A percentile compares a stretch with the other conserved stretches of the same genome.
phyloP scores from a whole-genome alignment of 2,797 vertebrate genomes.

The Eulemur coronatus region DNA sequence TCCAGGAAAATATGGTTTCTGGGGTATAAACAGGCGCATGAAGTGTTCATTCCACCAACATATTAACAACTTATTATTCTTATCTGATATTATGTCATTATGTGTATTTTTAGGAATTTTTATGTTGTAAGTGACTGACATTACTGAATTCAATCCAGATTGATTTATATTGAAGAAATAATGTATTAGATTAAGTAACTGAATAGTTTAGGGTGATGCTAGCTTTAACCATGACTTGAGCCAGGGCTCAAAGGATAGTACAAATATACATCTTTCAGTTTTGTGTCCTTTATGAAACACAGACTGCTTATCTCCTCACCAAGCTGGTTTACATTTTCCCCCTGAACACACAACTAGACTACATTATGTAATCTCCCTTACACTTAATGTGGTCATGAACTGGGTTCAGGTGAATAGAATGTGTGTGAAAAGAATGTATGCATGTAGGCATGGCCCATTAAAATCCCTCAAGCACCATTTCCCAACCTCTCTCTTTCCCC shows the following conservation, averaged over 20 bases:
- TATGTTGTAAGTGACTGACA: neutral
- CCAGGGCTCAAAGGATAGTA: neutral
- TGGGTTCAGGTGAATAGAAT: neutral
- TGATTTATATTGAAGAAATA: neutral
- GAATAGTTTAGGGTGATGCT: neutral
- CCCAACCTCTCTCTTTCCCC: neutral
- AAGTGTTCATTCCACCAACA: neutral
- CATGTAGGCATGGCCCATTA: neutral
- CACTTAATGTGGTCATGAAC: neutral
- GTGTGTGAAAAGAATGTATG: neutral
- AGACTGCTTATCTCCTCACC: neutral
- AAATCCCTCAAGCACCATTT: neutral
- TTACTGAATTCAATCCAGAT: neutral
- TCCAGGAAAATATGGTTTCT: neutral
- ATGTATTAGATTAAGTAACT: neutral
- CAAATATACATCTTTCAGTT: neutral
- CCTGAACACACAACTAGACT: neutral
- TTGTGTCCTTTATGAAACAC: neutral
- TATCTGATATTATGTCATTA: neutral
- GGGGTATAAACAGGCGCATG: rapidly evolving
- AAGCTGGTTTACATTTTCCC: neutral
- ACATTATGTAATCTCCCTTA: neutral
- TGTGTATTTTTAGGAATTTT: neutral
- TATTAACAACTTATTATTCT: neutral
- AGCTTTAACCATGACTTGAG: neutral